Conservation (phyloP, 2,888 invertebrate species). For the Drosophila helvetica region DNA sequence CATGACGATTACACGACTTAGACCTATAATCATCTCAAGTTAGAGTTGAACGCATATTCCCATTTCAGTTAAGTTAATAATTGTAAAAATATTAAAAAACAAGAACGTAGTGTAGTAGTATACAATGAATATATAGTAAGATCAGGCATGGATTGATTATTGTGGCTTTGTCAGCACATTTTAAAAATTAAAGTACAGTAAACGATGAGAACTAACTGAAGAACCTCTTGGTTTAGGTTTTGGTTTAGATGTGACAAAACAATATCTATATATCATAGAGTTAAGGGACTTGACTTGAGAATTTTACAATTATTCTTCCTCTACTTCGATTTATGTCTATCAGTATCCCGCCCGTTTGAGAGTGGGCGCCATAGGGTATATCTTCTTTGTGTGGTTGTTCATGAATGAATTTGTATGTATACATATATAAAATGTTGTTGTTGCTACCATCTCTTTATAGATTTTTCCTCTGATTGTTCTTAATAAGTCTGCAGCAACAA, state of each 20-base stretch:
- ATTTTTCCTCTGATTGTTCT: constrained; percentile 7
- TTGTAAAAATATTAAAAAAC: constrained; percentile 37
- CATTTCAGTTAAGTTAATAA: constrained; percentile 32
- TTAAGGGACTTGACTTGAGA: constrained; percentile 39
- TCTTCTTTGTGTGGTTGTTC: constrained; percentile 2
- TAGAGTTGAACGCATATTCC: constrained; percentile 28
- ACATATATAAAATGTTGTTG: constrained; percentile 44
- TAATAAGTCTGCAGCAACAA: constrained; percentile 52
- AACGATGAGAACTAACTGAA: constrained; percentile 32
- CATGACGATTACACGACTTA: constrained; percentile 28
- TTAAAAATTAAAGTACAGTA: constrained; percentile 36
- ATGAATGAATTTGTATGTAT: constrained; percentile 23
- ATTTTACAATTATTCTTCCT: constrained; percentile 16
- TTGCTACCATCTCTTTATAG: constrained; percentile 11
- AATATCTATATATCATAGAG: constrained; percentile 18
- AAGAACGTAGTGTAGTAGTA: constrained; percentile 13
- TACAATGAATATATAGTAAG: constrained; percentile 20
- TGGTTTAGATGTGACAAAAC: constrained; percentile 31
- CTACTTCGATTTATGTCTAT: constrained; percentile 13
- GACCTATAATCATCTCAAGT: constrained; percentile 16
- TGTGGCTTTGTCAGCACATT: constrained; percentile 36
- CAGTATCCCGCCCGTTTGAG: constrained; percentile 24
- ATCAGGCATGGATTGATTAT: constrained; percentile 33
- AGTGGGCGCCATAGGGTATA: constrained; percentile 18
- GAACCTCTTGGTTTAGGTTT: constrained; percentile 26